Conservation (phyloP, 2,113 vertebrate species). For the Poecile atricapillus region DNA sequence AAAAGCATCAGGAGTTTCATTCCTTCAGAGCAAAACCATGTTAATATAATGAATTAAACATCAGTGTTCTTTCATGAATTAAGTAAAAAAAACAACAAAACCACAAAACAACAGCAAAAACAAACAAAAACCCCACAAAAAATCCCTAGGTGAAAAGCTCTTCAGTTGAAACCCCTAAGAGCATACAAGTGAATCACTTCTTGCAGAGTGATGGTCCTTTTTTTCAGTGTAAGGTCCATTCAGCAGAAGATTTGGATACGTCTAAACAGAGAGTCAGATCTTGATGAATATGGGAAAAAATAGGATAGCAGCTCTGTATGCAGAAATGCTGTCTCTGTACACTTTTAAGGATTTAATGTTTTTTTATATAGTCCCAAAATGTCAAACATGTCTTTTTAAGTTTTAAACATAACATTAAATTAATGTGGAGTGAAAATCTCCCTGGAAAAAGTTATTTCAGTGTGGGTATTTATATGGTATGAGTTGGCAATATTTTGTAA, state of each 20-base stretch:
- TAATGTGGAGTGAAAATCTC: background rate
- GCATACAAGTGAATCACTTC: background rate
- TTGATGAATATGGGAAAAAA: background rate
- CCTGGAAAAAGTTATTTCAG: background rate
- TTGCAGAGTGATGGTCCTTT: background rate
- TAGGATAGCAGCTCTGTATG: background rate
- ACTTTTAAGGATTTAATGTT: background rate
- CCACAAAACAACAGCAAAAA: background rate
- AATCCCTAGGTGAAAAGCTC: background rate
- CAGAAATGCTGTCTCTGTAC: background rate
- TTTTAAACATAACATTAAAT: background rate
- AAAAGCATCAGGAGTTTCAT: background rate
- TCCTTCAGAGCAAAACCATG: background rate
- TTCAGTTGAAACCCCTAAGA: background rate
- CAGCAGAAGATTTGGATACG: background rate
- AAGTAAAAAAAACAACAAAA: background rate
- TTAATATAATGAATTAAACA: background rate
- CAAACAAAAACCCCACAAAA: background rate
- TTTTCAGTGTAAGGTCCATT: background rate
- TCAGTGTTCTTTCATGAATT: background rate
- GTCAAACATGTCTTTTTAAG: background rate
- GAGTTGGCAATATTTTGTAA: background rate
- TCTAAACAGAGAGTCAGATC: background rate
- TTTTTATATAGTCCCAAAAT: background rate
- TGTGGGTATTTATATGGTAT: background rate